These are phyloP conservation scores for Gorsachius magnificus DNA, from an alignment of 2,797 vertebrate genomes.

Conservation along the genomic window DNA sequence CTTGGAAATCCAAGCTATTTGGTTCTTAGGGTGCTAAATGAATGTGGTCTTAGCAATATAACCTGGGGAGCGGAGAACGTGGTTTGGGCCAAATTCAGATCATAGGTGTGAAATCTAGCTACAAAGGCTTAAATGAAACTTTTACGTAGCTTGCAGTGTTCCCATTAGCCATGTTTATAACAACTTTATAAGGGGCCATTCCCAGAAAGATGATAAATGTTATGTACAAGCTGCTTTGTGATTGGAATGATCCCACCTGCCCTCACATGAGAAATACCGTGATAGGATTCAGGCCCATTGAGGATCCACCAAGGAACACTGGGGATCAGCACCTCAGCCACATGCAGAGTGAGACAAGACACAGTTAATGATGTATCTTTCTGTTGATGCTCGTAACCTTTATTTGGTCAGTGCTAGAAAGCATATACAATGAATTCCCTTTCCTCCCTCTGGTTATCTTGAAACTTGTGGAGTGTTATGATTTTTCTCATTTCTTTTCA, in stretches of 20 bases:
- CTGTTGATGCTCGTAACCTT: constrained; percentile 18
- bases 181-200: neutral
- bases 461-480: neutral
- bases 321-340: neutral
- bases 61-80: neutral
- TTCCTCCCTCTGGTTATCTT: constrained; percentile 40
- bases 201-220: neutral
- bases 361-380: constrained; percentile 29
- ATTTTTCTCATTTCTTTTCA: neutral
- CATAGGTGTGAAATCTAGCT: neutral
- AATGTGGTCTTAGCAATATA: neutral
- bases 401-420: constrained; percentile 53
- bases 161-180: neutral
- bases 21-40: neutral
- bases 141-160: neutral
- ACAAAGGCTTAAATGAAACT: neutral
- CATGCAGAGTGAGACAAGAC: constrained; percentile 59
- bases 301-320: neutral
- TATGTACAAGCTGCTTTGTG: neutral
- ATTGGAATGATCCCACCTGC: neutral
- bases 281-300: neutral
- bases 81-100: neutral
- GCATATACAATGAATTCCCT: constrained; percentile 48
- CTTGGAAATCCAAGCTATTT: neutral
- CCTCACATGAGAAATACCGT: neutral